Conservation (phyloP, 2,797 vertebrate species). For the Lindbergichthys nudifrons region DNA sequence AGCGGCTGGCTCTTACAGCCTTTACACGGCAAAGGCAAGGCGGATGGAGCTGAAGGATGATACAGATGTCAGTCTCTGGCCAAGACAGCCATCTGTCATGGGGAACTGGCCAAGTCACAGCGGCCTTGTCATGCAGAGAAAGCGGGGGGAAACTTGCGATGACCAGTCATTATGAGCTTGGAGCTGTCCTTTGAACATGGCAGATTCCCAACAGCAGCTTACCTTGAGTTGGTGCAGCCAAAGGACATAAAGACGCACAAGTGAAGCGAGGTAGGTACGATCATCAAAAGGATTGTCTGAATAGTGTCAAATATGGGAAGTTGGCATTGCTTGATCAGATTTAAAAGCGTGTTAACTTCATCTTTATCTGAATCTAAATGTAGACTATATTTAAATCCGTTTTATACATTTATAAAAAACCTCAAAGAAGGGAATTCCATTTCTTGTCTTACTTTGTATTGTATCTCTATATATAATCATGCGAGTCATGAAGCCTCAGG, state of each 20-base stretch:
- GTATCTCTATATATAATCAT: not conserved
- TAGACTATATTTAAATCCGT: not conserved
- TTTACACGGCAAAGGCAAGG: slow-evolving; percentile 53
- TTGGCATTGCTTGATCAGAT: not conserved
- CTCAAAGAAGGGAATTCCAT: not conserved
- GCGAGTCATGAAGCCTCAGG: not conserved
- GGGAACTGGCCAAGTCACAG: slow-evolving; percentile 59
- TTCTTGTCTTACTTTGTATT: not conserved
- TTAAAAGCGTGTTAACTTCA: not conserved
- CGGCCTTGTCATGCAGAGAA: slow-evolving; percentile 35
- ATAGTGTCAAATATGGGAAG: not conserved
- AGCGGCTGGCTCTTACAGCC: slow-evolving; percentile 58
- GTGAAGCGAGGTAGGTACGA: not conserved
- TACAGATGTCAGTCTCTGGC: slow-evolving; percentile 74
- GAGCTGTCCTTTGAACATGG: slow-evolving; percentile 47
- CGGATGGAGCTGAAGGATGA: slow-evolving; percentile 65
- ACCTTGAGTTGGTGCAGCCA: slow-evolving; percentile 21
- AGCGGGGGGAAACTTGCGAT: slow-evolving; percentile 53
- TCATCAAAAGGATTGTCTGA: too few relatives aligned
- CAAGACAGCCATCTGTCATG: slow-evolving; percentile 75
- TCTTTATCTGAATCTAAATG: not conserved
- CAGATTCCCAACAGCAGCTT: slow-evolving; percentile 25
- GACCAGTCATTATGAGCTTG: slow-evolving; percentile 58
- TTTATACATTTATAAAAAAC: not conserved
- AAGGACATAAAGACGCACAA: slow-evolving; percentile 5